Evolutionary conservation across 2,113 vertebrate species (phyloP), one percentile per base, ranked within the genome.

Genomic region (Cyphotilapia sp.): DNA sequence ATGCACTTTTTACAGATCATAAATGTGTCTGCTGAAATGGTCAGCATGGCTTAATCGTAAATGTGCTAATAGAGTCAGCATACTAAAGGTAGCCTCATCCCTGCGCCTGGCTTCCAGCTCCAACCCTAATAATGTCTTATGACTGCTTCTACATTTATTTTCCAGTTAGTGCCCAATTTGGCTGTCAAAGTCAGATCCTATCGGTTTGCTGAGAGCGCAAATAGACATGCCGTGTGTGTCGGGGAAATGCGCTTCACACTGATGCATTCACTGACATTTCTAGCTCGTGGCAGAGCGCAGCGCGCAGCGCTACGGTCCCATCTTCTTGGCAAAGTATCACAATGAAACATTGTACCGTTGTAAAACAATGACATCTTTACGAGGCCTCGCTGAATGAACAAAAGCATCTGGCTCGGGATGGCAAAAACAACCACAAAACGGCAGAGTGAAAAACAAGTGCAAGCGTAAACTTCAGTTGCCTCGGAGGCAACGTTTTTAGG

Each of bases 281-380:
- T 24, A 42, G 85, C 88, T 80, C 14, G 85, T 83, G 82, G 87
- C 80, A 83, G 82, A 2, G 3, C 84, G 86, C 80, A 82, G 82
- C 2, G 2, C 86, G 83, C 82, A 89, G 88, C 27, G 6, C 87
- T 35, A 49, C 29, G 40, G 84, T 88, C 82, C 85, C 87, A 87
- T 91, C 85, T 94, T 69, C 74, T 88, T 87, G 85, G 85, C 82
- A 80, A 83, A 93, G 85, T 83, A 84, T 92, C 87, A 95, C 94
- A 95, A 95, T 92, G 91, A 93, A 81, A 91, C 93, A 93, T 89
- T 96, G 95, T 94, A 63, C 89, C 22, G 51, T 31, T 82, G 82
- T 84, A 78, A 93, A 91, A 96, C 95, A 95, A 95, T 93, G 92
- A 90, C 93, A 94, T 95, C 92, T 96, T 94, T 90, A 93, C 91